phyloP scores from a whole-genome alignment of 2,797 vertebrate species.

The Sparidentex hasta region DNA sequence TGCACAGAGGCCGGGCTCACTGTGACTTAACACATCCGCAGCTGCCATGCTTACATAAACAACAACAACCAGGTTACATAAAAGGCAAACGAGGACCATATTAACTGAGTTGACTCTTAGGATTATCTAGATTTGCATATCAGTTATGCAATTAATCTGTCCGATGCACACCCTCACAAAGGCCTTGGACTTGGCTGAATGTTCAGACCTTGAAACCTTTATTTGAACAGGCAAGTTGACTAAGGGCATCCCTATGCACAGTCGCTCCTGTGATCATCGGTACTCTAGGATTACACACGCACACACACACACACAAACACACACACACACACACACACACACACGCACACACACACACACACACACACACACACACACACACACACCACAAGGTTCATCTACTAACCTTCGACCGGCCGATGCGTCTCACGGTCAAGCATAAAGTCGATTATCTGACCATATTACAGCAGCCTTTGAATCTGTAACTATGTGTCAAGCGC shows the following conservation, averaged over 20 bases:
- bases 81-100: slow-evolving; percentile 63
- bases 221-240: slow-evolving; percentile 24
- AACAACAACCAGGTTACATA: slow-evolving; percentile 67
- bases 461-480: background rate
- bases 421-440: slow-evolving; percentile 5
- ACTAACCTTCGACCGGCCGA: slow-evolving; percentile 1
- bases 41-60: slow-evolving; percentile 65
- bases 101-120: slow-evolving; percentile 59
- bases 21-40: slow-evolving; percentile 53
- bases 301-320: background rate
- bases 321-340: background rate
- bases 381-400: background rate
- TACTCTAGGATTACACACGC: slow-evolving; percentile 11
- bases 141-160: slow-evolving; percentile 62
- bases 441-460: background rate
- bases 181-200: slow-evolving; percentile 28
- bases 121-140: slow-evolving; percentile 69
- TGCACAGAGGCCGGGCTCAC: slow-evolving; percentile 54
- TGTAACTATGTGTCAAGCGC: slow-evolving; percentile 8
- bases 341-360: slow-evolving; percentile 2
- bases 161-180: slow-evolving; percentile 8
- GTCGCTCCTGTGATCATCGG: background rate
- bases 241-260: slow-evolving; percentile 11
- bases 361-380: background rate
- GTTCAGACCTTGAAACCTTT: slow-evolving; percentile 56